Evolutionary conservation across 2,888 invertebrate species (phyloP).

Genomic region (Cabera pusaria): DNA sequence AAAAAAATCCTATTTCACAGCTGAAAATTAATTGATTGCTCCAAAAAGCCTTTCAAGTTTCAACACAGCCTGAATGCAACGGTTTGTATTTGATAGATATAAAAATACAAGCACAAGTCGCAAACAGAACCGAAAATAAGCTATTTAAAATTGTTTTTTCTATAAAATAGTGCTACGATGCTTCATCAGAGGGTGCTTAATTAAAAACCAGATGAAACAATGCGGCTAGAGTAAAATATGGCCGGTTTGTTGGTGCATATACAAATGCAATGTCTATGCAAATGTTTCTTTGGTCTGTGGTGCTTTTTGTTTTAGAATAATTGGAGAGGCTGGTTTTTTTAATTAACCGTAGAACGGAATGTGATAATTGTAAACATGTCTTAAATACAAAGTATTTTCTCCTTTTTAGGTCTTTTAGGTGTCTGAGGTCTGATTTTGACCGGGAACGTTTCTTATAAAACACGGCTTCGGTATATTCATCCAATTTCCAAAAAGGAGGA

Average conservation of each 20-base stretch:
- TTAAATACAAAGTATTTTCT: too few species aligned
- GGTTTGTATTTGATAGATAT: too few species aligned
- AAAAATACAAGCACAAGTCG: background rate
- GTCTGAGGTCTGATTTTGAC: too few species aligned
- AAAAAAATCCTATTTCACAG: too few species aligned
- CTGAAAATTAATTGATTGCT: too few species aligned
- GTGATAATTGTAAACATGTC: too few species aligned
- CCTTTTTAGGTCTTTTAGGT: too few species aligned
- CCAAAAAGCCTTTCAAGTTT: too few species aligned
- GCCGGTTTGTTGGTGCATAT: conserved; percentile 31
- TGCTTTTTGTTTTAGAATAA: conserved; percentile 12
- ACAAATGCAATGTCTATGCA: conserved; percentile 35
- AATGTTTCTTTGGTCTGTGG: conserved; percentile 21
- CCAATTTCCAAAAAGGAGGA: too few species aligned
- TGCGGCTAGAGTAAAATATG: conserved; percentile 46
- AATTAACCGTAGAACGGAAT: conserved; percentile 3
- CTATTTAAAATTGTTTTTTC: conserved; percentile 25
- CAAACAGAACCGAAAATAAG: conserved; percentile 7
- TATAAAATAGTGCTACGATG: conserved; percentile 41
- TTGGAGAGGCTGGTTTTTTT: conserved; percentile 5
- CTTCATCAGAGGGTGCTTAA: conserved; percentile 56
- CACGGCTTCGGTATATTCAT: too few species aligned
- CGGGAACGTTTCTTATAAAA: too few species aligned
- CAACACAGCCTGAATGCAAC: too few species aligned
- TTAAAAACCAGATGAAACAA: conserved; percentile 54